These are phyloP conservation scores for Apteryx owenii DNA, from an alignment of 2,113 vertebrate genomes.

Conservation along the genomic window DNA sequence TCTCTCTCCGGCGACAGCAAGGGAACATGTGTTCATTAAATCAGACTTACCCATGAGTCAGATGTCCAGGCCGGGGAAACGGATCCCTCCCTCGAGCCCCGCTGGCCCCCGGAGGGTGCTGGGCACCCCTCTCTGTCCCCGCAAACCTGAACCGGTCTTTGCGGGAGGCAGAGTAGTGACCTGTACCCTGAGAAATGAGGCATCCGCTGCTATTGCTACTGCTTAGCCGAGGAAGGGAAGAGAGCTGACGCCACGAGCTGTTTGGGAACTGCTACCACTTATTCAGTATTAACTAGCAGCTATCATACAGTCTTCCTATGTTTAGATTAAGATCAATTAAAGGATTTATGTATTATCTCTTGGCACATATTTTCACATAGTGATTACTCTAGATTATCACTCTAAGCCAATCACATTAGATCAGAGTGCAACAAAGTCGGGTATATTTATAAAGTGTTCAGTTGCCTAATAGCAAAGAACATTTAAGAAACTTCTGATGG, in stretches of 20 bases:
- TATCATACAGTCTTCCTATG: not conserved
- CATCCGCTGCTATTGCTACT: not conserved
- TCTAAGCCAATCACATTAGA: not conserved
- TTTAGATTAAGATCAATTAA: not conserved
- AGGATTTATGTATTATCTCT: not conserved
- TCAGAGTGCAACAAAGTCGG: fast-evolving
- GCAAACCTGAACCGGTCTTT: not conserved
- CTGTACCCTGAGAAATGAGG: not conserved
- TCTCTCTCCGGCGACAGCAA: not conserved
- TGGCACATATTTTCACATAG: not conserved
- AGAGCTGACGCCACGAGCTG: not conserved
- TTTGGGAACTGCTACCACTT: fast-evolving
- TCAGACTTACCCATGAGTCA: not conserved
- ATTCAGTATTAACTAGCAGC: not conserved
- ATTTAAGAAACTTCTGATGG: not conserved
- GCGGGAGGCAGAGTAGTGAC: not conserved
- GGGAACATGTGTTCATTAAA: not conserved
- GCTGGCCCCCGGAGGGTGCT: not conserved
- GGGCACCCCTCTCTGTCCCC: not conserved
- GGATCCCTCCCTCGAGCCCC: not conserved
- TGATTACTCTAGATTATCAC: not conserved
- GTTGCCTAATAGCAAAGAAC: fast-evolving
- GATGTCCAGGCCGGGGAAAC: not conserved
- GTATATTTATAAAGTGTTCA: not conserved
- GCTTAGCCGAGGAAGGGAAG: not conserved